phyloP scores from a whole-genome alignment of 92 coral and sea anemone genomes.

The Montipora capitata region DNA sequence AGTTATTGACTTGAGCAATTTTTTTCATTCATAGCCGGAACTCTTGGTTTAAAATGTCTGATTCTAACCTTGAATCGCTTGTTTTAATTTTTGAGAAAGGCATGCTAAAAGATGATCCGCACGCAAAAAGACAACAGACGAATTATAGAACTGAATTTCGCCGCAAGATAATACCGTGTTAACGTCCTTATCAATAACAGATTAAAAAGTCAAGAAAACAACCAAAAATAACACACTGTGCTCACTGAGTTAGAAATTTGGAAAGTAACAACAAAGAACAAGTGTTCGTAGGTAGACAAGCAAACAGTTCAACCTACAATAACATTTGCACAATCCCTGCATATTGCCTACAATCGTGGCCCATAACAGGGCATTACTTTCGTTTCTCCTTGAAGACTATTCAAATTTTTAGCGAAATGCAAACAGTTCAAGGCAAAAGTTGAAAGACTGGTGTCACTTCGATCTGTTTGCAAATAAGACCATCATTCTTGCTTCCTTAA shows the following conservation, averaged over 20 bases:
- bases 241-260: background rate
- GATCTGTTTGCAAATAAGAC: too few relatives aligned
- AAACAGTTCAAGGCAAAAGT: too few relatives aligned
- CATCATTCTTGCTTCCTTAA: too few relatives aligned
- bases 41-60: background rate
- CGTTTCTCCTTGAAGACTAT: background rate
- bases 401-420: background rate
- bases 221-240: too few relatives aligned
- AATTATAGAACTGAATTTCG: background rate
- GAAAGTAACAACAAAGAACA: background rate
- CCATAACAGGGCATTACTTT: background rate
- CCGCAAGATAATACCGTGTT: slow-evolving; percentile 1
- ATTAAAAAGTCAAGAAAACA: background rate
- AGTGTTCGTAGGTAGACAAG: background rate
- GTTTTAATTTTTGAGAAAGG: background rate
- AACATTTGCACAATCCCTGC: background rate
- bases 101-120: background rate
- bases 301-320: background rate
- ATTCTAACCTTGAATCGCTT: background rate
- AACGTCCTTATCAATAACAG: background rate
- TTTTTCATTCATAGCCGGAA: background rate
- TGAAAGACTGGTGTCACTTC: too few relatives aligned
- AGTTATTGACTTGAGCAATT: background rate
- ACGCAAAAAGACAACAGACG: background rate
- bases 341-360: background rate